phyloP scores from a whole-genome alignment of 2,113 vertebrate species.

The Burhinus oedicnemus region DNA sequence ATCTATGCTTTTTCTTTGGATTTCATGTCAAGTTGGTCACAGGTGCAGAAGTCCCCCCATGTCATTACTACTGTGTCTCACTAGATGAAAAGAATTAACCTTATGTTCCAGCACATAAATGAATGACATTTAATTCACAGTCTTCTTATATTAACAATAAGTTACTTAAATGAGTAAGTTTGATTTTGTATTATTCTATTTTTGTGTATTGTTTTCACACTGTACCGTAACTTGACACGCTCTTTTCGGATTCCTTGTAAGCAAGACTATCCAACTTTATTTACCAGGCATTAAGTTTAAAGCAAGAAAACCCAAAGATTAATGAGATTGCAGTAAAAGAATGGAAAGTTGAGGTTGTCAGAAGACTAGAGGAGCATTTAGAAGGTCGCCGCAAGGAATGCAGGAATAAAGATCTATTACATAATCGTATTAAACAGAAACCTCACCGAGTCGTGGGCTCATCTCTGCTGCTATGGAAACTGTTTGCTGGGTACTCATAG shows the following conservation, averaged over 20 bases:
- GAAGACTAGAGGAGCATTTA: not conserved
- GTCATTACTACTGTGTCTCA: not conserved
- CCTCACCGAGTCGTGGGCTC: not conserved
- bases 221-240: rapidly evolving
- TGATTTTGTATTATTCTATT: not conserved
- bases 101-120: not conserved
- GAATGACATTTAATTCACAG: not conserved
- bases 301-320: not conserved
- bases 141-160: not conserved
- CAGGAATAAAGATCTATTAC: not conserved
- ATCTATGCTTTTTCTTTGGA: not conserved
- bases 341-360: not conserved
- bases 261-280: not conserved
- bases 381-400: not conserved
- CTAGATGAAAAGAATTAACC: not conserved
- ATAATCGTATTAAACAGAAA: not conserved
- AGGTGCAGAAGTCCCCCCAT: not conserved
- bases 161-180: not conserved
- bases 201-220: not conserved
- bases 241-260: not conserved
- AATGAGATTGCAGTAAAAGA: not conserved
- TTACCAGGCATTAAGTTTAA: not conserved
- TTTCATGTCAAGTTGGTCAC: not conserved
- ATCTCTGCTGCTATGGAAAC: not conserved
- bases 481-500: not conserved